Base-by-base conservation (phyloP, 2,113 vertebrate species). In the Oncorhynchus tshawytscha region DNA sequence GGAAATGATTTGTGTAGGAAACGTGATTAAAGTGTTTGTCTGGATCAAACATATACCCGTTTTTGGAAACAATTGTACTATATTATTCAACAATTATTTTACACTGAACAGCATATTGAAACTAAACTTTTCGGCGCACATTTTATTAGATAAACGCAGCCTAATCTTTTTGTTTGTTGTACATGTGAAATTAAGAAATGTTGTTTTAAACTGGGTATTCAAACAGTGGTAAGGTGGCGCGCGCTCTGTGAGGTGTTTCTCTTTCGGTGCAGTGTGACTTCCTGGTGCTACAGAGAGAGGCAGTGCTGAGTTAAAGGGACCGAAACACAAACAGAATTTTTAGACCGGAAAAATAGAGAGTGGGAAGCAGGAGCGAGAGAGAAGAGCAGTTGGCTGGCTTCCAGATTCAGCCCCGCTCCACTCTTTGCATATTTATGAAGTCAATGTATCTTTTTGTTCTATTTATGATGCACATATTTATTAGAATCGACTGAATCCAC, bases 241-340 rank as follows among this genome's bases (percentile, higher is more conserved):
- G 45, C 68, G 24, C n/a, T 69, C 34, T 31, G 65, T 48, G 24
- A 70, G 29, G 62, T 76, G 73, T 74, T 76, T 70, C 72, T 72
- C 29, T 78, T 68, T 62, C 59, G 59, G 59, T 62, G 59, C 59
- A 62, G 73, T 75, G 84, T 89, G 78, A 89, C 89, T 92, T 93
- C 92, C 92, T 88, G 89, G 85, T 86, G 89, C 91, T 77, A 84
- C 92, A 91, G 93, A 81, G 81, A 91, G 93, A 91, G 93, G 93
- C 92, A 93, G 90, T 93, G 90, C 90, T 93, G 93, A 94, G 93
- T 90, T 90, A 73, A 86, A 91, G 75, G 87, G 89, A 89, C 90
- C 91, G 91, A 90, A 92, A 93, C 91, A 92, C 88, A 84, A 79
- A 78, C 85, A 82, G 79, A 76, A 81, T 75, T 92, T 92, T 91